Percentiles rank a stretch among this genome's conserved stretches.
phyloP scores from a whole-genome alignment of 2,888 invertebrate species.

The Troides oblongomaculatus region DNA sequence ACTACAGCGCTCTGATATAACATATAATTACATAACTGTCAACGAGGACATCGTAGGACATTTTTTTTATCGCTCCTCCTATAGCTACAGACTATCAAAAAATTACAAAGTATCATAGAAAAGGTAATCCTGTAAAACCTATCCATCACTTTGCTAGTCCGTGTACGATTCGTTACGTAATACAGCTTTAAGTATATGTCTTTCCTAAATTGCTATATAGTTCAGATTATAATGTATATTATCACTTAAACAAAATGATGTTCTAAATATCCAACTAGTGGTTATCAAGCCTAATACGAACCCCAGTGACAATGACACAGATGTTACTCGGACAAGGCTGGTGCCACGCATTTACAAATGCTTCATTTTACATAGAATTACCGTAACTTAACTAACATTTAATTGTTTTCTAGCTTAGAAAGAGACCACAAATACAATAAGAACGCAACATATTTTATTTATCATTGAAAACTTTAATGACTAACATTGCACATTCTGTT shows the following conservation, averaged over 20 bases:
- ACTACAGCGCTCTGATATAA: background rate
- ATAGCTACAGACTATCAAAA: background rate
- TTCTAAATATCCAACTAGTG: constrained; percentile 30
- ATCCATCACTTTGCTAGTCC: background rate
- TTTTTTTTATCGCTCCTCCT: background rate
- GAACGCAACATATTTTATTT: background rate
- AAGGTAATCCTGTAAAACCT: background rate
- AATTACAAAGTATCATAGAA: background rate
- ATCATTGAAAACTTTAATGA: too few relatives aligned
- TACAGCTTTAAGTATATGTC: background rate
- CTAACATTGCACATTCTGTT: too few relatives aligned
- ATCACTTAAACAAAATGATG: constrained; percentile 55
- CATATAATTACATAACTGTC: background rate
- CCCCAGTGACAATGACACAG: constrained; percentile 25
- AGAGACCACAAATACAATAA: too few relatives aligned
- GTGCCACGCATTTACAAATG: constrained; percentile 1
- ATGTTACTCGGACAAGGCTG: constrained; percentile 14
- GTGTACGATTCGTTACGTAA: background rate
- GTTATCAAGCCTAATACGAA: constrained; percentile 30
- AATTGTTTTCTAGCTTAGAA: background rate
- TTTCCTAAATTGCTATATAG: background rate
- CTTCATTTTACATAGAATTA: background rate
- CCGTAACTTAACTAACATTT: background rate
- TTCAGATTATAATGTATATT: background rate
- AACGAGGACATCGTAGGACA: background rate